phyloP scores from a whole-genome alignment of 2,888 invertebrate species.

The Steinernema hermaphroditum region DNA sequence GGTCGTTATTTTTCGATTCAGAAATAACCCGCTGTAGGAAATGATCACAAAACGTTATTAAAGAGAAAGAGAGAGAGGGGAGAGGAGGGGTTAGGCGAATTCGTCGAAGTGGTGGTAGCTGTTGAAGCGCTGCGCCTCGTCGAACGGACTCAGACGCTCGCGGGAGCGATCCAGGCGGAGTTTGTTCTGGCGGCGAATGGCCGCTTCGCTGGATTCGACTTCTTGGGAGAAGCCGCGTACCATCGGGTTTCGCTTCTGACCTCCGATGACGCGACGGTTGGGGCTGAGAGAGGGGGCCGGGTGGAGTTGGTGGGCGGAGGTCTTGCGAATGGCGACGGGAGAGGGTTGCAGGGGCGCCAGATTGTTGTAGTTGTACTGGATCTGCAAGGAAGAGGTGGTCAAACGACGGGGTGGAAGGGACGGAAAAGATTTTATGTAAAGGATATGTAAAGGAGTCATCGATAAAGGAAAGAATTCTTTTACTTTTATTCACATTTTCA shows the following conservation, averaged over 20 bases:
- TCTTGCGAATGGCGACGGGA: not conserved
- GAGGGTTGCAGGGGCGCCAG: slow-evolving; percentile 1
- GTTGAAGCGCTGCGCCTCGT: slow-evolving; percentile 20
- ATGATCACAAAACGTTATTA: slow-evolving; percentile 18
- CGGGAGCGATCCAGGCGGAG: slow-evolving; percentile 1
- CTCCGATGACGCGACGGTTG: not conserved
- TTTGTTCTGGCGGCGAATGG: not conserved
- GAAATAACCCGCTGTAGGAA: slow-evolving; percentile 25
- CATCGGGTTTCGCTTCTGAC: not conserved
- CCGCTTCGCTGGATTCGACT: slow-evolving; percentile 3
- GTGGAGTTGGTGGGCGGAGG: slow-evolving; percentile 1
- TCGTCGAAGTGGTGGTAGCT: slow-evolving; percentile 18
- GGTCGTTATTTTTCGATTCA: slow-evolving; percentile 18
- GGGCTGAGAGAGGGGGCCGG: not conserved
- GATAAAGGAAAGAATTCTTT: too few species aligned
- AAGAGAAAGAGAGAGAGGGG: not conserved
- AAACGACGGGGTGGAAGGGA: not conserved
- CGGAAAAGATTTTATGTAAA: too few species aligned
- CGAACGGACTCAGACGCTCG: slow-evolving; percentile 12
- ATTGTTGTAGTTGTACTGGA: slow-evolving; percentile 20
- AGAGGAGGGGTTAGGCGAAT: slow-evolving; percentile 1
- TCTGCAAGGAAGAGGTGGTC: not conserved
- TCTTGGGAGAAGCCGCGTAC: slow-evolving; percentile 12
- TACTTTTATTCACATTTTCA: too few species aligned
- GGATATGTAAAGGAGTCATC: too few species aligned